Evolutionary conservation across 2,797 vertebrate species (phyloP).

Genomic region (Cossypha heuglini): DNA sequence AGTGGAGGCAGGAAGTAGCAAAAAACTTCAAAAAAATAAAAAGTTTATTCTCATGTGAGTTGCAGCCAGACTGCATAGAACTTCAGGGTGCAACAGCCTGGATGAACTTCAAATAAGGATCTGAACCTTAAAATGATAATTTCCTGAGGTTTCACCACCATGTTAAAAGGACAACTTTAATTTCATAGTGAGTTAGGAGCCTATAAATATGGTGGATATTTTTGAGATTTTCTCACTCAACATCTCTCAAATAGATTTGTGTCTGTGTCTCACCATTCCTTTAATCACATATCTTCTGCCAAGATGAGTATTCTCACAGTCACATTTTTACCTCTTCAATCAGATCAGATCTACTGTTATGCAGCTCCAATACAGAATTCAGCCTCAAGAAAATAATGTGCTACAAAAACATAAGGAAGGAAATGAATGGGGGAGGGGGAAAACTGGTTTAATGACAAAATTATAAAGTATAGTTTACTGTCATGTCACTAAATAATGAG

Average conservation of each 20-base stretch:
- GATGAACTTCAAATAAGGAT: not conserved
- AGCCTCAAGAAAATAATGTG: not conserved
- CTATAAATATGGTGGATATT: not conserved
- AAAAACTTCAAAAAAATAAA: not conserved
- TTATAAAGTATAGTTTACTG: not conserved
- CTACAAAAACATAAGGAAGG: not conserved
- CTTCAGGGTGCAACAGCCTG: not conserved
- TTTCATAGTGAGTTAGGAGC: not conserved
- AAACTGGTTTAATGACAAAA: not conserved
- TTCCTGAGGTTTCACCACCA: not conserved
- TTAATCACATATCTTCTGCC: not conserved
- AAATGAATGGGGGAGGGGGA: not conserved
- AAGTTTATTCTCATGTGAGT: not conserved
- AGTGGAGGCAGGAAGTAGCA: not conserved
- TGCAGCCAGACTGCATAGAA: not conserved
- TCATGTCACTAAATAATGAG: not conserved
- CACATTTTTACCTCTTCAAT: not conserved
- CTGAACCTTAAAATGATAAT: not conserved
- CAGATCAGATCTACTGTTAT: not conserved
- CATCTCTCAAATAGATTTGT: not conserved
- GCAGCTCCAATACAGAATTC: not conserved
- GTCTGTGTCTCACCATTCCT: not conserved
- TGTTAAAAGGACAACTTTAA: not conserved
- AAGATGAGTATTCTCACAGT: not conserved
- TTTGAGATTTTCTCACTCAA: not conserved